Conservation (phyloP, 1,140 invertebrate genomes). For the Musca domestica region DNA sequence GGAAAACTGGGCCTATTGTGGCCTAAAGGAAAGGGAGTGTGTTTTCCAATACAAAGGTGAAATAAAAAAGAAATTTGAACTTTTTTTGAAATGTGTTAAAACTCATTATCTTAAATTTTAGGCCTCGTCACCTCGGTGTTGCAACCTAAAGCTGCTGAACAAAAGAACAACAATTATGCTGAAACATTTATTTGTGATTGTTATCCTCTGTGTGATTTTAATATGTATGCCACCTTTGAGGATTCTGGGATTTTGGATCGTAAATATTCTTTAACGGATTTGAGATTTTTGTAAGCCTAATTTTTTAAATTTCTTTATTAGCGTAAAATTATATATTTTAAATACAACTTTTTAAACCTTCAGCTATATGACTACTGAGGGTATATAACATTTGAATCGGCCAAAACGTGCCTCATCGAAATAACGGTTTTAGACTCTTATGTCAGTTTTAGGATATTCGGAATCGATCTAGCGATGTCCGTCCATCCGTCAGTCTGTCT, state of each 20-base stretch:
- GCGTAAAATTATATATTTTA: too few relatives aligned
- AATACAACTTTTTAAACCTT: too few relatives aligned
- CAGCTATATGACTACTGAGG: too few relatives aligned
- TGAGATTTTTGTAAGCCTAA: constrained; percentile 22
- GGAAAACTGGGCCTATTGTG: constrained; percentile 41
- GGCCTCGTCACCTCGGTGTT: not conserved
- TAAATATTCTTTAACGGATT: constrained; percentile 13
- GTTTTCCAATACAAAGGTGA: constrained; percentile 28
- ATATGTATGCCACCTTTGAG: constrained; percentile 33
- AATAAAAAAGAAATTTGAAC: not conserved
- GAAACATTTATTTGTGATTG: constrained; percentile 34
- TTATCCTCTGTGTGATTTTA: constrained; percentile 37
- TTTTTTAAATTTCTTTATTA: not conserved
- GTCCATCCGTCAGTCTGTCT: too few relatives aligned
- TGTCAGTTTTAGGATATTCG: too few relatives aligned
- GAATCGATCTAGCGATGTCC: too few relatives aligned
- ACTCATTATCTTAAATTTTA: constrained; percentile 8
- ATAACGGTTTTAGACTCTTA: too few relatives aligned
- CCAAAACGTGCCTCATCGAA: too few relatives aligned
- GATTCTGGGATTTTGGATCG: constrained; percentile 28
- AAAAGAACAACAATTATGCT: constrained; percentile 6
- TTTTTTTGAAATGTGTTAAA: not conserved
- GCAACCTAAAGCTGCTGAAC: not conserved
- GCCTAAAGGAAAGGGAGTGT: constrained; percentile 35
- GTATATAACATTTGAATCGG: too few relatives aligned